Evolutionary conservation across 2,888 invertebrate genomes (phyloP).

Genomic region (Athripsodes cinereus): DNA sequence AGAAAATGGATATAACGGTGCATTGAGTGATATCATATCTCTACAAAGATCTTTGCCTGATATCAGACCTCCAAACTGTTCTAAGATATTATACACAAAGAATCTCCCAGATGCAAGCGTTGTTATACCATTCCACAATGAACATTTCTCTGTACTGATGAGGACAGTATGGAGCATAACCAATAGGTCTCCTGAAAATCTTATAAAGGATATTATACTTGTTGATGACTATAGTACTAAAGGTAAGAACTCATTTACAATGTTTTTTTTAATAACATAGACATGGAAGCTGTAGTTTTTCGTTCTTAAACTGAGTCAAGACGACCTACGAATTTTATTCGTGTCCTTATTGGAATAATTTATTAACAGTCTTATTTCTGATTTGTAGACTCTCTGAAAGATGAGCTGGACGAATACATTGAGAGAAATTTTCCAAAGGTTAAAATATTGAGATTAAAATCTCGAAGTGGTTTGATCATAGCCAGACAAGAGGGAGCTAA

Average conservation of each 20-base stretch:
- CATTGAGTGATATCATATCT: slow-evolving; percentile 84
- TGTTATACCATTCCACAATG: slow-evolving; percentile 89
- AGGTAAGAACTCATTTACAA: slow-evolving; percentile 36
- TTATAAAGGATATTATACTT: slow-evolving; percentile 80
- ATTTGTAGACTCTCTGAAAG: slow-evolving; percentile 55
- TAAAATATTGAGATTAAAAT: slow-evolving; percentile 61
- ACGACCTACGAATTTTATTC: too few species aligned
- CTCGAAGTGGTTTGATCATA: slow-evolving; percentile 77
- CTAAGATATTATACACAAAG: slow-evolving; percentile 59
- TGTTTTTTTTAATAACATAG: slow-evolving; percentile 7
- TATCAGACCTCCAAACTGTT: slow-evolving; percentile 64
- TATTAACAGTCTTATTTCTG: background rate
- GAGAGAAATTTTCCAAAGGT: slow-evolving; percentile 64
- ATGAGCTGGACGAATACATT: slow-evolving; percentile 70
- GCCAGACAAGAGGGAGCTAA: slow-evolving; percentile 81
- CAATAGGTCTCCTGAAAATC: slow-evolving; percentile 69
- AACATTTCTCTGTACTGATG: slow-evolving; percentile 84
- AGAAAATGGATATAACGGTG: slow-evolving; percentile 91
- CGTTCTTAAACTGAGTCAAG: background rate
- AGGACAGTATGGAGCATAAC: slow-evolving; percentile 75
- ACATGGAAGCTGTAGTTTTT: background rate
- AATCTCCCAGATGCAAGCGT: slow-evolving; percentile 77
- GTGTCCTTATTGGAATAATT: too few species aligned
- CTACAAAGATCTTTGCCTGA: slow-evolving; percentile 78
- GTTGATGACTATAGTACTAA: slow-evolving; percentile 84